Percentiles rank a stretch among this genome's conserved stretches.
These are phyloP conservation scores for Norana najaformis DNA, from an alignment of 2,888 invertebrate species.

Conservation along the genomic window DNA sequence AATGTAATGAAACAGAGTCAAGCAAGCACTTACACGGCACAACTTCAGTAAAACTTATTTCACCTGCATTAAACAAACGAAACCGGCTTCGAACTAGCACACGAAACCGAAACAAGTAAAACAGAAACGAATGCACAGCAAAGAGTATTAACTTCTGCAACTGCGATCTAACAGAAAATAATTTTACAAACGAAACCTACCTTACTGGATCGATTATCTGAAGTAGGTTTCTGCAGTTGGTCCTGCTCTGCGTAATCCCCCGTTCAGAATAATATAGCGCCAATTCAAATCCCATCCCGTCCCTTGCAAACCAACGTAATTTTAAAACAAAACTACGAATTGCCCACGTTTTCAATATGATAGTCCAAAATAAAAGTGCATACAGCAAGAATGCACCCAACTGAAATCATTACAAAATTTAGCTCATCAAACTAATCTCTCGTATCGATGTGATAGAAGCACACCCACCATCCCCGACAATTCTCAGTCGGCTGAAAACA, in stretches of 20 bases:
- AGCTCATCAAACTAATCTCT: not conserved
- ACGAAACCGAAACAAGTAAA: too few relatives aligned
- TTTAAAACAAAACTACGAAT: not conserved
- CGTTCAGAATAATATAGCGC: not conserved
- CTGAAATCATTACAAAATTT: not conserved
- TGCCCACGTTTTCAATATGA: not conserved
- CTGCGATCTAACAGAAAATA: not conserved
- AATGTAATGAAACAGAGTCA: not conserved
- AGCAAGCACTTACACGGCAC: not conserved
- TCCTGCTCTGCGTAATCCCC: slow-evolving; percentile 2
- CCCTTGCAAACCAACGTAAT: not conserved
- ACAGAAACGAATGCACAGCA: too few relatives aligned
- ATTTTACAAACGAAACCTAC: not conserved
- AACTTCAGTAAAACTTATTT: not conserved
- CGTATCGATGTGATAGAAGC: too few relatives aligned
- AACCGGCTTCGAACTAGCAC: not conserved
- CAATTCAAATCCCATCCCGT: not conserved
- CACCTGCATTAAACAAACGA: not conserved
- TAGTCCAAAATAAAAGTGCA: not conserved
- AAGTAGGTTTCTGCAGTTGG: slow-evolving; percentile 4
- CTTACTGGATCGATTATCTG: slow-evolving; percentile 2
- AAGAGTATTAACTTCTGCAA: not conserved
- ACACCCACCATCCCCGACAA: too few relatives aligned
- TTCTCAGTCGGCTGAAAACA: not conserved
- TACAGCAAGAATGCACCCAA: not conserved